A percentile compares a stretch with the other conserved stretches of the same genome.
Conservation (phyloP, 2,888 invertebrate species). For the Mesodorylaimus sp. region DNA sequence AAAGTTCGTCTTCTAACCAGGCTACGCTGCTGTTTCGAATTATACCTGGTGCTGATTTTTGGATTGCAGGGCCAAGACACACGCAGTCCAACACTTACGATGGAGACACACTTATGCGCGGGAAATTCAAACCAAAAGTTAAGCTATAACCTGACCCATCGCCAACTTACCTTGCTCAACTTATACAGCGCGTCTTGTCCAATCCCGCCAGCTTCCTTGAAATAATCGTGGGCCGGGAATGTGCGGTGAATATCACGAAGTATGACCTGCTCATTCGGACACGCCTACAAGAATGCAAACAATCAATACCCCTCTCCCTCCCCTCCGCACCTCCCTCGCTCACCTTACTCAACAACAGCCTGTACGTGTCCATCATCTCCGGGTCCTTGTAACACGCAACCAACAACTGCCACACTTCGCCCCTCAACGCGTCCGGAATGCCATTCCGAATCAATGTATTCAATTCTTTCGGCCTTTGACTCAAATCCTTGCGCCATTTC, state of each 20-base stretch:
- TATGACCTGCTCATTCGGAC: constrained; percentile 80
- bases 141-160: constrained; percentile 3
- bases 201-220: constrained; percentile 65
- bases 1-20: too few species aligned
- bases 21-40: too few species aligned
- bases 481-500: constrained; percentile 32
- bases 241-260: constrained; percentile 89
- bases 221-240: constrained; percentile 94
- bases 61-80: too few species aligned
- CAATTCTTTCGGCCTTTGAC: constrained; percentile 56
- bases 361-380: constrained; percentile 71
- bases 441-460: constrained; percentile 58
- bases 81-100: too few species aligned
- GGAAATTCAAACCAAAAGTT: constrained; percentile 6
- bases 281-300: constrained; percentile 46
- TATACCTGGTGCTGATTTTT: too few species aligned
- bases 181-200: constrained; percentile 90
- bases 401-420: constrained; percentile 90
- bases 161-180: constrained; percentile 49
- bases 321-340: constrained; percentile 72
- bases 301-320: constrained; percentile 40
- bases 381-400: constrained; percentile 60
- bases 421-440: constrained; percentile 83
- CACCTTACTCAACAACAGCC: constrained; percentile 75
- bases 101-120: too few species aligned